phyloP scores from a whole-genome alignment of 2,113 vertebrate genomes.

The Cyprinodon brontotheroides region DNA sequence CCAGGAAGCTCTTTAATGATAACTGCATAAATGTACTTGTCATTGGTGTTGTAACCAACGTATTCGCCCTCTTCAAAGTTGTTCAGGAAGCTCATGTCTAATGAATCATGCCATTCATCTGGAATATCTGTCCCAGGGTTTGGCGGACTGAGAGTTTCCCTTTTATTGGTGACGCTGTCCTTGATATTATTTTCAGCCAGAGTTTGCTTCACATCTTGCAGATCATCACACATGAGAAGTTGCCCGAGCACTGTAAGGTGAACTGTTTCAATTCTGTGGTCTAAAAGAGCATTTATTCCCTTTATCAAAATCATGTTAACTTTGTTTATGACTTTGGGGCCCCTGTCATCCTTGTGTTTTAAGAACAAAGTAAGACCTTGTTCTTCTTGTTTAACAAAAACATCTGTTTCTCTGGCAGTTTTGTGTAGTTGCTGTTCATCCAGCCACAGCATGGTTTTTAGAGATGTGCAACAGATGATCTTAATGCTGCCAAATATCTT shows the following conservation, averaged over 20 bases:
- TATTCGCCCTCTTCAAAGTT: slow-evolving; percentile 81
- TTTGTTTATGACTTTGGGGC: background rate
- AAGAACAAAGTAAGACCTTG: slow-evolving; percentile 73
- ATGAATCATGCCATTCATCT: slow-evolving; percentile 78
- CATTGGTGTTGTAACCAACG: slow-evolving; percentile 71
- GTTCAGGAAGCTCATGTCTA: slow-evolving; percentile 81
- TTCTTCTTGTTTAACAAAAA: slow-evolving; percentile 52
- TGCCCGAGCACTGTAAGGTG: slow-evolving; percentile 55
- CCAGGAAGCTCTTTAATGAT: slow-evolving; percentile 70
- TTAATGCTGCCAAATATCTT: slow-evolving; percentile 74
- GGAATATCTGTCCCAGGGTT: slow-evolving; percentile 74
- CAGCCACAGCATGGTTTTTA: slow-evolving; percentile 73
- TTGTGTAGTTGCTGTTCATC: slow-evolving; percentile 54
- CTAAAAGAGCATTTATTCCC: slow-evolving; percentile 76
- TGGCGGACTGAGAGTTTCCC: slow-evolving; percentile 20
- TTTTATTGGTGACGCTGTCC: slow-evolving; percentile 45
- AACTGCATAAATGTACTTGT: slow-evolving; percentile 74
- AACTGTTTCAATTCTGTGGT: slow-evolving; percentile 30
- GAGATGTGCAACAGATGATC: slow-evolving; percentile 78
- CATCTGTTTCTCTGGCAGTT: slow-evolving; percentile 59
- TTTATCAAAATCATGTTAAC: slow-evolving; percentile 57
- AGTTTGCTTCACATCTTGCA: slow-evolving; percentile 55
- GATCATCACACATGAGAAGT: slow-evolving; percentile 70
- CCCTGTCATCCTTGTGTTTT: slow-evolving; percentile 67
- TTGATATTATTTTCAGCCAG: slow-evolving; percentile 63